Evolutionary conservation across 2,797 vertebrate species (phyloP).

Genomic region (Oryzias dopingdopingensis): DNA sequence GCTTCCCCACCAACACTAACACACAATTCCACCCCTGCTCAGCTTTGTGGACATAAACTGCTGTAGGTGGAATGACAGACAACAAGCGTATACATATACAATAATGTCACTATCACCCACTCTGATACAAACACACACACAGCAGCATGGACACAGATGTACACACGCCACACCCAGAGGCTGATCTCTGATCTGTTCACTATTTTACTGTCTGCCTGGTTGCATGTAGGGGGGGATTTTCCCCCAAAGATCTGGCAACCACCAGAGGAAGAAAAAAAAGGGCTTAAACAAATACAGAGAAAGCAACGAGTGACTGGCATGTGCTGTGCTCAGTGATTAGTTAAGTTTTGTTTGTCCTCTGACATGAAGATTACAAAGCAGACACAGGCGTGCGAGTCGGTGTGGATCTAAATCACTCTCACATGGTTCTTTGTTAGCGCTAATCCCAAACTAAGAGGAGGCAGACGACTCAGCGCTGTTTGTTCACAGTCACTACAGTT

Average conservation of each 20-base stretch:
- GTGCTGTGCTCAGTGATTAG: conserved; percentile 20
- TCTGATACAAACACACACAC: conserved; percentile 28
- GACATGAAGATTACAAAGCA: conserved; percentile 37
- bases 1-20: conserved; percentile 42
- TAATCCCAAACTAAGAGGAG: conserved; percentile 16
- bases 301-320: conserved; percentile 56
- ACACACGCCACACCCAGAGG: conserved; percentile 55
- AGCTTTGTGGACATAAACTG: conserved; percentile 66
- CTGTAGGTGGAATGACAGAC: conserved; percentile 63
- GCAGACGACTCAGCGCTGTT: not conserved
- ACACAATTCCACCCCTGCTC: conserved; percentile 49
- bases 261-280: conserved; percentile 24
- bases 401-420: conserved; percentile 33
- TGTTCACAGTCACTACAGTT: too few relatives aligned
- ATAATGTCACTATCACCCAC: conserved; percentile 40
- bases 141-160: conserved; percentile 25
- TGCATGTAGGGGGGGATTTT: conserved; percentile 55
- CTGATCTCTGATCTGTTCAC: conserved; percentile 49
- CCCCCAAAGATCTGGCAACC: conserved; percentile 63
- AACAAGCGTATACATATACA: conserved; percentile 52
- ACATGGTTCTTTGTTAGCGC: conserved; percentile 23
- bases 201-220: conserved; percentile 62
- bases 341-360: conserved; percentile 31
- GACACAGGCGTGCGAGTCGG: conserved; percentile 27
- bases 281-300: conserved; percentile 44